A percentile compares a stretch with the other conserved stretches of the same genome.
Conservation (phyloP, 2,113 vertebrate genomes). For the Cavia porcellus region DNA sequence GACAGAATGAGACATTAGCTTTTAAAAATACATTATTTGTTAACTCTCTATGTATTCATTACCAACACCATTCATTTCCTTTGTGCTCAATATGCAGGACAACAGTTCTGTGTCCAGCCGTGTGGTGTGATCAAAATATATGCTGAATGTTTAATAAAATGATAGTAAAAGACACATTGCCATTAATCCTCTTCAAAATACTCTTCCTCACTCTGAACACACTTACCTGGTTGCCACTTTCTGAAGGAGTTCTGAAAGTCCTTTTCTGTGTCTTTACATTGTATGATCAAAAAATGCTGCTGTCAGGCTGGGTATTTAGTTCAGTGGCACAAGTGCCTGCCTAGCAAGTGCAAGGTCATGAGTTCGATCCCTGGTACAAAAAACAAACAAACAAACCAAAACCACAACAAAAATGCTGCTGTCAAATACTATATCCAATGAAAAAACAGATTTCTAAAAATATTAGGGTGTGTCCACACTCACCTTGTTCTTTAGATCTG, state of each 20-base stretch:
- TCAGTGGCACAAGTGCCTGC: too few species aligned
- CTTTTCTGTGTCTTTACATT: background rate
- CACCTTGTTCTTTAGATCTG: background rate
- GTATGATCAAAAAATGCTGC: background rate
- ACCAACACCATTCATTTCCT: background rate
- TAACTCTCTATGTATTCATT: background rate
- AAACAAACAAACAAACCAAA: too few species aligned
- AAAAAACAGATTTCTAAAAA: background rate
- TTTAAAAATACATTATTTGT: background rate
- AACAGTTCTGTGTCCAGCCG: background rate
- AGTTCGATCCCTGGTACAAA: too few species aligned
- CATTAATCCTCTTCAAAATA: background rate
- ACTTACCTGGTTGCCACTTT: background rate
- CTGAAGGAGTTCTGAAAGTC: background rate
- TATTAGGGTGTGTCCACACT: background rate
- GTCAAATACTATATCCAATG: background rate
- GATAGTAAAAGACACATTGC: background rate
- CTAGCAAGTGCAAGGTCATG: too few species aligned
- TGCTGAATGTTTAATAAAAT: background rate
- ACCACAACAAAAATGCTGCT: background rate
- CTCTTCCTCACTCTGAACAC: background rate
- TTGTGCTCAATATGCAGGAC: background rate
- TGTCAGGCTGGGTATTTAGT: background rate
- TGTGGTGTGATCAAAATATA: background rate
- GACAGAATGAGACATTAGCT: background rate